Conservation (phyloP, 2,888 invertebrate species). For the Amphipoea oculea region DNA sequence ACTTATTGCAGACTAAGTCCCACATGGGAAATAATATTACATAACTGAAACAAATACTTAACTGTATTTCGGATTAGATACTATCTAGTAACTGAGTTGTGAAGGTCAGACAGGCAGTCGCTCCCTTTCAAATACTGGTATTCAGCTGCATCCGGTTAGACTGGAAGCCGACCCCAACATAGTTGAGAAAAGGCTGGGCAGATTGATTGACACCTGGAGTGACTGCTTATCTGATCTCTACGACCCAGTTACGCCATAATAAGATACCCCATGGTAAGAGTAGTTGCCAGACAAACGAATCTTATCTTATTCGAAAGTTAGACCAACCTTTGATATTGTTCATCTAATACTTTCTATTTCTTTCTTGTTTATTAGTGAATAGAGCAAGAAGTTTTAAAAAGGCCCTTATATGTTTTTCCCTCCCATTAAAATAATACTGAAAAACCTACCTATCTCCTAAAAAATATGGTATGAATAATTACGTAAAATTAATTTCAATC, state of each 20-base stretch:
- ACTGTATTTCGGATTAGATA: not conserved
- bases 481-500: not conserved
- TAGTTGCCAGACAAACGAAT: too few species aligned
- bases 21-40: slow-evolving; percentile 24
- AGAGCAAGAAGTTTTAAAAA: not conserved
- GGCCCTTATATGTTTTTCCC: not conserved
- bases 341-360: not conserved
- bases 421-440: not conserved
- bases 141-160: too few species aligned
- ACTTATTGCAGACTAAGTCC: slow-evolving; percentile 11
- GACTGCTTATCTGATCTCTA: too few species aligned
- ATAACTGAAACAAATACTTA: not conserved
- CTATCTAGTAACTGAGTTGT: not conserved
- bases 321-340: too few species aligned
- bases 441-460: not conserved
- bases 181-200: too few species aligned
- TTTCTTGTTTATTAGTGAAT: not conserved
- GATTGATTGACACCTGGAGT: too few species aligned
- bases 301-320: too few species aligned
- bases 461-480: not conserved
- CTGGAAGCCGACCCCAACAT: too few species aligned
- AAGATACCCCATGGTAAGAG: too few species aligned
- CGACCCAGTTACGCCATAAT: too few species aligned
- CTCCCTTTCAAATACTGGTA: too few species aligned
- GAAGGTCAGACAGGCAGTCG: not conserved